These are phyloP conservation scores for Argya squamiceps DNA, from an alignment of 2,797 vertebrate species.

Conservation along the genomic window DNA sequence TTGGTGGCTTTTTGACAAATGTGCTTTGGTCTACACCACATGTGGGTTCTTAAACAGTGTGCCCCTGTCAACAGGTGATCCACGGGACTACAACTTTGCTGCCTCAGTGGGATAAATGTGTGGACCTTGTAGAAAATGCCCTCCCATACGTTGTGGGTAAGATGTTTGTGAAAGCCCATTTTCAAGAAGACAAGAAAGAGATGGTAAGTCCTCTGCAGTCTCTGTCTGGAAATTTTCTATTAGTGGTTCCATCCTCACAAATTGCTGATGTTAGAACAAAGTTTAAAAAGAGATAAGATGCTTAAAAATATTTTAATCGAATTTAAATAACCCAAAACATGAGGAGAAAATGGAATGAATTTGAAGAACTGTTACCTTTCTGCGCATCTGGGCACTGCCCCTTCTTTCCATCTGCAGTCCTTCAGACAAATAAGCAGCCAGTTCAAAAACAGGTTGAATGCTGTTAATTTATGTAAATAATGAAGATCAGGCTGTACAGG, in stretches of 20 bases:
- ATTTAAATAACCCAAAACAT: not conserved
- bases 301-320: not conserved
- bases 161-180: slow-evolving; percentile 92
- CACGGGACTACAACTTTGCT: slow-evolving; percentile 90
- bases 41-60: not conserved
- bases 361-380: not conserved
- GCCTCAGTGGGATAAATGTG: slow-evolving; percentile 96
- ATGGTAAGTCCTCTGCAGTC: slow-evolving; percentile 79
- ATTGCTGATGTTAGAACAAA: not conserved
- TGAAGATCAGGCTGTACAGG: not conserved
- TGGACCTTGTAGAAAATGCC: slow-evolving; percentile 90
- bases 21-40: not conserved
- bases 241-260: not conserved
- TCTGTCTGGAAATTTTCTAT: not conserved
- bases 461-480: not conserved
- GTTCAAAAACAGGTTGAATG: not conserved
- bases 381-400: not conserved
- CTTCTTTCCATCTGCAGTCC: not conserved
- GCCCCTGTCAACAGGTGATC: slow-evolving; percentile 81
- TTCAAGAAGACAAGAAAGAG: slow-evolving; percentile 95
- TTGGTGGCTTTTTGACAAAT: not conserved
- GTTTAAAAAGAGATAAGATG: not conserved
- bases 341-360: not conserved
- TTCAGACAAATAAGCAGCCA: not conserved
- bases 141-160: slow-evolving; percentile 89